These are phyloP conservation scores for Tenrec ecaudatus DNA, from an alignment of 2,113 vertebrate species.

Conservation along the genomic window DNA sequence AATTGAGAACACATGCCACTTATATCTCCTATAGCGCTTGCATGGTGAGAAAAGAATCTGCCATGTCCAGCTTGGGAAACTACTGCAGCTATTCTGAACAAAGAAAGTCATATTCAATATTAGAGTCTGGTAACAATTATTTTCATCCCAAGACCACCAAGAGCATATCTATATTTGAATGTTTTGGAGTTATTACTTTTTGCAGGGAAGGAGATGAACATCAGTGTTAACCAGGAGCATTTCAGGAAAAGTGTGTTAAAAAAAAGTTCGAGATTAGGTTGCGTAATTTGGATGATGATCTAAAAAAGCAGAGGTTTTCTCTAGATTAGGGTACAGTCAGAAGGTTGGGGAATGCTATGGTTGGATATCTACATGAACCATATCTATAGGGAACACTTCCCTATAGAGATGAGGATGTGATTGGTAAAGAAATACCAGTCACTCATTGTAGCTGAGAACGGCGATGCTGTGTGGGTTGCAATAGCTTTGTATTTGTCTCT, in stretches of 20 bases:
- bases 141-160: constrained; percentile 5
- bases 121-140: background rate
- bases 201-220: background rate
- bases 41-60: background rate
- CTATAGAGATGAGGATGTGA: background rate
- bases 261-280: background rate
- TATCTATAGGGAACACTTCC: background rate
- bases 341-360: background rate
- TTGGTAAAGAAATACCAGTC: background rate
- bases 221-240: background rate
- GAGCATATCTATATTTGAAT: background rate
- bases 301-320: constrained; percentile 15
- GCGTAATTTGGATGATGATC: background rate
- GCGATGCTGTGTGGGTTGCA: background rate
- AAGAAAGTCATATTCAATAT: background rate
- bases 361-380: background rate
- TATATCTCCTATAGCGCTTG: background rate
- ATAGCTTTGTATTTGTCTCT: background rate
- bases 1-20: background rate
- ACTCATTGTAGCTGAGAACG: constrained; percentile 11
- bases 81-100: constrained; percentile 24
- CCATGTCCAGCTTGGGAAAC: background rate
- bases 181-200: background rate
- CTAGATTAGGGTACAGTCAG: background rate
- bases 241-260: background rate